Conservation (phyloP, 23 tunicate genomes). For the Styela plicata region DNA sequence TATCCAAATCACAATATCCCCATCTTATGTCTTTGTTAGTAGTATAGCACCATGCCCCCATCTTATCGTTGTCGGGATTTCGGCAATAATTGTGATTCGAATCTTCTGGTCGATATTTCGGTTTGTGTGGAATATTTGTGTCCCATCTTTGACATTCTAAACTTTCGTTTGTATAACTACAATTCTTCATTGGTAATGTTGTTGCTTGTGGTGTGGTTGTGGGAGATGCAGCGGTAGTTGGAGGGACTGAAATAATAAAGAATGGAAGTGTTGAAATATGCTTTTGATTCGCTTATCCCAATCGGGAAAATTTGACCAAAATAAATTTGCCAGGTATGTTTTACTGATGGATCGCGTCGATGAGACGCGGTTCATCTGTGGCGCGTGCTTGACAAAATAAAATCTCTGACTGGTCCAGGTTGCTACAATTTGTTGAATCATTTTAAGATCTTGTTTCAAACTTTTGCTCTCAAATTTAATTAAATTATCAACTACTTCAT, state of each 20-base stretch:
- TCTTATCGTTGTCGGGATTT: constrained; percentile 34
- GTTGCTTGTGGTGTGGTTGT: constrained; percentile 25
- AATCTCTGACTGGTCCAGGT: too few relatives aligned
- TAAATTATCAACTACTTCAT: too few relatives aligned
- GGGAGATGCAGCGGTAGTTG: neutral
- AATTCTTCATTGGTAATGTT: constrained; percentile 16
- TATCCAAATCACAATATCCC: constrained; percentile 40
- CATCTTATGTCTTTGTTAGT: constrained; percentile 30
- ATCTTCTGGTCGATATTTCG: constrained; percentile 26
- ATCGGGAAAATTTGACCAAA: too few relatives aligned
- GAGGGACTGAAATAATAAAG: neutral
- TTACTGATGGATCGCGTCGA: too few relatives aligned
- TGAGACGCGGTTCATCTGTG: too few relatives aligned
- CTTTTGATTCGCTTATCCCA: too few relatives aligned
- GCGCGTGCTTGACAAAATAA: too few relatives aligned
- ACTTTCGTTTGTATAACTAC: constrained; percentile 15
- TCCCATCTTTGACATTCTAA: constrained; percentile 40
- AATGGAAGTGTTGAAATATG: neutral
- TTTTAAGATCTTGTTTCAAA: too few relatives aligned
- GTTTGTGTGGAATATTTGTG: constrained; percentile 20
- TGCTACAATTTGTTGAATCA: too few relatives aligned
- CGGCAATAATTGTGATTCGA: constrained; percentile 42
- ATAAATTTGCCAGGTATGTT: too few relatives aligned
- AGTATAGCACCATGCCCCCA: constrained; percentile 50
- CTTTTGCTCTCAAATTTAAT: too few relatives aligned